A percentile compares a stretch with the other conserved stretches of the same genome.
phyloP scores from a whole-genome alignment of 2,797 vertebrate genomes.

The Acropternis orthonyx region DNA sequence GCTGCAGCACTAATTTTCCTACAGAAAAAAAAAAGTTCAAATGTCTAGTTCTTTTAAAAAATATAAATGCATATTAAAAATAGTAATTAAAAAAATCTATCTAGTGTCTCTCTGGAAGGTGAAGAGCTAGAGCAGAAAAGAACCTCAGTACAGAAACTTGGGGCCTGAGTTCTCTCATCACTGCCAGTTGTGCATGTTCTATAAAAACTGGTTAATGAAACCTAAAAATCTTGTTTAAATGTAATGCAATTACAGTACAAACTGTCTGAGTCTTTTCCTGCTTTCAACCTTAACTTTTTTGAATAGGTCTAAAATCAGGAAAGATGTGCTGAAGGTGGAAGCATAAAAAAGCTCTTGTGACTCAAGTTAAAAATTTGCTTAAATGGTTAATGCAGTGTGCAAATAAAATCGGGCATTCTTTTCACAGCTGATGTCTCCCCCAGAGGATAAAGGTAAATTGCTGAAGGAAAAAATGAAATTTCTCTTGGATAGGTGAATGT shows the following conservation, averaged over 20 bases:
- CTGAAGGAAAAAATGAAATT: neutral
- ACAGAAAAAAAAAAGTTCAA: neutral
- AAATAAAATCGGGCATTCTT: neutral
- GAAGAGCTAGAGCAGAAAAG: neutral
- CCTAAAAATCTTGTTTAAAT: slow-evolving; percentile 1
- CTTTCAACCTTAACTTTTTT: neutral
- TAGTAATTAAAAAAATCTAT: neutral
- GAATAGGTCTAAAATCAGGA: neutral
- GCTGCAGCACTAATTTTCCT: neutral
- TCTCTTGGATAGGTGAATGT: neutral
- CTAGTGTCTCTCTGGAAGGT: neutral
- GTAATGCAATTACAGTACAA: neutral
- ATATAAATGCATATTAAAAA: neutral
- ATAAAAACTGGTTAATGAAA: neutral
- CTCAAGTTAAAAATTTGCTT: neutral
- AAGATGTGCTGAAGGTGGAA: neutral
- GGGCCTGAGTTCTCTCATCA: neutral
- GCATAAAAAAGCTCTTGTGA: neutral
- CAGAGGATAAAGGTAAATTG: neutral
- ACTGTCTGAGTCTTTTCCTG: neutral
- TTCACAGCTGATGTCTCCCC: neutral
- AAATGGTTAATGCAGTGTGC: neutral
- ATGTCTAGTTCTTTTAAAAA: neutral
- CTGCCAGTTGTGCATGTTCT: neutral
- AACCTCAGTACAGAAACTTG: neutral